Percentiles rank a stretch among this genome's conserved stretches.
Evolutionary conservation across 2,888 invertebrate species (phyloP).

Genomic region (Litoditis marina): DNA sequence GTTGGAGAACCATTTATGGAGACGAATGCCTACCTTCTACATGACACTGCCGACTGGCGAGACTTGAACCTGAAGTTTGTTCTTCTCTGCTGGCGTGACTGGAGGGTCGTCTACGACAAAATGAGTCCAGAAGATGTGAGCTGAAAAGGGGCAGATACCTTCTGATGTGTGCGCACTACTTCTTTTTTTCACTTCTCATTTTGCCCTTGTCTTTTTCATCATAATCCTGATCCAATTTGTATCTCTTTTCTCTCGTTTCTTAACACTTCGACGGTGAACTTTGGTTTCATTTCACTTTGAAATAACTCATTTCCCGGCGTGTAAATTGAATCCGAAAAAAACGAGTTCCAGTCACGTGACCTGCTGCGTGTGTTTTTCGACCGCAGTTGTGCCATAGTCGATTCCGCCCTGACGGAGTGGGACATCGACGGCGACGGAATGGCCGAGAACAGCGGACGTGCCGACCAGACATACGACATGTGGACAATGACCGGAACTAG

Average conservation of each 20-base stretch:
- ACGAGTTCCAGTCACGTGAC: slow-evolving; percentile 3
- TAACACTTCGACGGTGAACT: too few species aligned
- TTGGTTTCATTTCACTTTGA: too few species aligned
- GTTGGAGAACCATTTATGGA: slow-evolving; percentile 77
- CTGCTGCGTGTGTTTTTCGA: slow-evolving; percentile 21
- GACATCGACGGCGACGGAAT: slow-evolving; percentile 81
- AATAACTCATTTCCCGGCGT: too few species aligned
- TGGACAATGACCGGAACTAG: slow-evolving; percentile 88
- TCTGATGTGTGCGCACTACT: too few species aligned
- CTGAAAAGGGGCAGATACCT: too few species aligned
- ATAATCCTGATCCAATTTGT: background rate
- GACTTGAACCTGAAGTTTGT: slow-evolving; percentile 89
- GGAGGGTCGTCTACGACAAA: slow-evolving; percentile 18
- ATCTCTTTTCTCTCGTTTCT: background rate
- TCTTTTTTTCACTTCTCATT: too few species aligned
- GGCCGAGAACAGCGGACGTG: slow-evolving; percentile 78
- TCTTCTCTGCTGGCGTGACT: slow-evolving; percentile 63
- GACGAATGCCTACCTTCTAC: slow-evolving; percentile 83
- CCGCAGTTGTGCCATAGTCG: slow-evolving; percentile 31
- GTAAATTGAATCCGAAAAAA: too few species aligned
- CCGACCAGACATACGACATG: slow-evolving; percentile 86
- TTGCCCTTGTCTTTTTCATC: too few species aligned
- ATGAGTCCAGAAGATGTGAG: too few species aligned
- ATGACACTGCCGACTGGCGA: slow-evolving; percentile 86
- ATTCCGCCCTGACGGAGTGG: slow-evolving; percentile 67